These are phyloP conservation scores for Zaprionus ghesquierei DNA, from an alignment of 1,140 invertebrate genomes.

Conservation along the genomic window DNA sequence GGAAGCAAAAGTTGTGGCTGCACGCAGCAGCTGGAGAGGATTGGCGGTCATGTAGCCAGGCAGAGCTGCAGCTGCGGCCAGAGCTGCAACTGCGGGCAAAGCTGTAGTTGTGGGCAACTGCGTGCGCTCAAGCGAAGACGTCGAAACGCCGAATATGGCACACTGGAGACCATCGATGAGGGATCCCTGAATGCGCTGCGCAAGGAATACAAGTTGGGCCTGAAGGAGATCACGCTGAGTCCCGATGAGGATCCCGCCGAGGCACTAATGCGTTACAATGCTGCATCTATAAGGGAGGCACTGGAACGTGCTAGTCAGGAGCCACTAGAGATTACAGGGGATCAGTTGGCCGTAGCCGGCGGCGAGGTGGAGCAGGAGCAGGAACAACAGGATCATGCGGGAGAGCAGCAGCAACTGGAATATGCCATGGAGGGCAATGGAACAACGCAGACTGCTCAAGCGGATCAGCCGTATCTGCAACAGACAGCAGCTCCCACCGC, in stretches of 20 bases:
- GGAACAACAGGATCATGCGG: slow-evolving; percentile 10
- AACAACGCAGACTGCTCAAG: not conserved
- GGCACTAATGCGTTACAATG: slow-evolving; percentile 78
- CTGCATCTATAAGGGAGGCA: slow-evolving; percentile 71
- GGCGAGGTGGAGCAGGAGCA: slow-evolving; percentile 10
- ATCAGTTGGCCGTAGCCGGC: slow-evolving; percentile 21
- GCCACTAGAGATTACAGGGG: slow-evolving; percentile 65
- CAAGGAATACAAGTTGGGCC: slow-evolving; percentile 62
- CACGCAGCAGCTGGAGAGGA: not conserved
- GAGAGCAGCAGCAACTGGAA: slow-evolving; percentile 3
- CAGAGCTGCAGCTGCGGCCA: not conserved
- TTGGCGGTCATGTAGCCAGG: not conserved
- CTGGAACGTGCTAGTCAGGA: slow-evolving; percentile 65
- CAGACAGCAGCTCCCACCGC: not conserved
- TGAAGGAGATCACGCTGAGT: slow-evolving; percentile 76
- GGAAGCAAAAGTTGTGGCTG: not conserved
- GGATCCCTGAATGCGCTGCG: slow-evolving; percentile 64
- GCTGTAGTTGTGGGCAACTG: not conserved
- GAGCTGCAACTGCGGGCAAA: not conserved
- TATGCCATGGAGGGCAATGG: not conserved
- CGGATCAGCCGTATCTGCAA: not conserved
- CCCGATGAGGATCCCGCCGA: slow-evolving; percentile 77
- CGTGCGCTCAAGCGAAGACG: slow-evolving; percentile 1
- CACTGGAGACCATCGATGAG: slow-evolving; percentile 71
- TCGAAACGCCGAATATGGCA: slow-evolving; percentile 61